Percentiles rank a stretch among this genome's conserved stretches.
phyloP scores from a whole-genome alignment of 64 coral and sea anemone species.

The Montipora foliosa region DNA sequence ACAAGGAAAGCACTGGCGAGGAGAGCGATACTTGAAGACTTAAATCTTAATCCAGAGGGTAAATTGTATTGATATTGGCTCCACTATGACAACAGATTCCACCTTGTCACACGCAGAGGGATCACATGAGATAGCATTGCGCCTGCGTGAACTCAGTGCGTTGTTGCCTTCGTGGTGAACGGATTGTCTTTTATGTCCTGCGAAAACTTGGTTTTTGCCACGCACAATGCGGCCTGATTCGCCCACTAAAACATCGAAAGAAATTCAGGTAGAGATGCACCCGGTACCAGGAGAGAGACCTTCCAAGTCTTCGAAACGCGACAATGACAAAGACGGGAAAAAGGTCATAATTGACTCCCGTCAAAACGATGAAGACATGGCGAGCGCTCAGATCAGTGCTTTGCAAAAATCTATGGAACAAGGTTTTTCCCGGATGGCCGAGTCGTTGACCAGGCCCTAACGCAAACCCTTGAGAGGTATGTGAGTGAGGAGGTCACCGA shows the following conservation, averaged over 20 bases:
- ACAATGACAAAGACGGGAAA: background rate
- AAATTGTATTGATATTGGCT: no score
- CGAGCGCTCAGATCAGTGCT: background rate
- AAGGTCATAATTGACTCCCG: background rate
- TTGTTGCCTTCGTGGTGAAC: background rate
- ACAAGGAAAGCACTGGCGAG: no score
- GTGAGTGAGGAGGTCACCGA: background rate
- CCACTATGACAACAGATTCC: background rate
- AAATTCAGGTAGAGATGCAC: no score
- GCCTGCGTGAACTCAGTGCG: background rate
- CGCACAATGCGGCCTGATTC: background rate
- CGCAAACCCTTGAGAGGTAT: background rate
- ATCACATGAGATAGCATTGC: background rate
- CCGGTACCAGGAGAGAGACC: background rate
- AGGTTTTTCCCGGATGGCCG: background rate
- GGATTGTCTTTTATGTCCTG: background rate
- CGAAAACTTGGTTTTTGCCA: background rate
- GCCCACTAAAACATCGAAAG: no score
- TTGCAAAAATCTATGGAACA: background rate
- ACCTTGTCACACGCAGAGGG: conserved; percentile 1
- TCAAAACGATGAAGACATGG: background rate
- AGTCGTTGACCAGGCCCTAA: background rate
- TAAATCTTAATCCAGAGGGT: no score
- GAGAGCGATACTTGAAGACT: no score
- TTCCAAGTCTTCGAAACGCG: background rate